phyloP scores from a whole-genome alignment of 2,888 invertebrate genomes.

The Gandaritis pyraliata region DNA sequence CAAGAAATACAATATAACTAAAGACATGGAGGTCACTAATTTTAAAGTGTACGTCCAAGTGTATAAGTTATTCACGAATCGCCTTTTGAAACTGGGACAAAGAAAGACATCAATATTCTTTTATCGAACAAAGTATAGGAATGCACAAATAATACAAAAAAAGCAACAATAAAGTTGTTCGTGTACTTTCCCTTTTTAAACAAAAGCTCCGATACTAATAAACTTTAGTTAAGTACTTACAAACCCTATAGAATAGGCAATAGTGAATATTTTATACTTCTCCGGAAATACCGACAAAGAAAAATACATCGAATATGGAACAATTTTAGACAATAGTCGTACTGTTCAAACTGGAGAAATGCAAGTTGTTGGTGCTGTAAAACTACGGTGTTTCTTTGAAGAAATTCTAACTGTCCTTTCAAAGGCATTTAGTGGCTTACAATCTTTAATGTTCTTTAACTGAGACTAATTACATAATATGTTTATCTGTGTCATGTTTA shows the following conservation, averaged over 20 bases:
- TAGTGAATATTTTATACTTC: constrained; percentile 32
- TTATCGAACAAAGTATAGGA: no score
- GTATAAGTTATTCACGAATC: no score
- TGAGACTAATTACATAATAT: not conserved
- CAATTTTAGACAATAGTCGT: constrained; percentile 30
- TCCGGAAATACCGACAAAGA: constrained; percentile 14
- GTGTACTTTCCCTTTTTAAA: constrained; percentile 39
- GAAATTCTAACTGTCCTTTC: constrained; percentile 5
- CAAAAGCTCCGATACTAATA: constrained; percentile 26
- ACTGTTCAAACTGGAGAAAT: constrained; percentile 26
- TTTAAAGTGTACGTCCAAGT: no score
- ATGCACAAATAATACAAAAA: constrained; percentile 4
- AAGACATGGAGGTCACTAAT: no score
- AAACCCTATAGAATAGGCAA: constrained; percentile 11
- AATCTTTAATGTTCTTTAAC: not conserved
- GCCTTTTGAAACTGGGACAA: no score
- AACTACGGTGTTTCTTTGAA: constrained; percentile 10
- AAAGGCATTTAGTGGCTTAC: constrained; percentile 5
- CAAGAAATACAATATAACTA: not conserved
- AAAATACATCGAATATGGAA: constrained; percentile 24
- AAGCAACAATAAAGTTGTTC: constrained; percentile 15
- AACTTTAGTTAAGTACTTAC: constrained; percentile 5
- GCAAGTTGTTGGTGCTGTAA: constrained; percentile 24
- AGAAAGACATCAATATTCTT: no score
- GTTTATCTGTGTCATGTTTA: not conserved